These are phyloP conservation scores for Phaonia tiefii DNA, from an alignment of 2,888 invertebrate species.

Conservation along the genomic window DNA sequence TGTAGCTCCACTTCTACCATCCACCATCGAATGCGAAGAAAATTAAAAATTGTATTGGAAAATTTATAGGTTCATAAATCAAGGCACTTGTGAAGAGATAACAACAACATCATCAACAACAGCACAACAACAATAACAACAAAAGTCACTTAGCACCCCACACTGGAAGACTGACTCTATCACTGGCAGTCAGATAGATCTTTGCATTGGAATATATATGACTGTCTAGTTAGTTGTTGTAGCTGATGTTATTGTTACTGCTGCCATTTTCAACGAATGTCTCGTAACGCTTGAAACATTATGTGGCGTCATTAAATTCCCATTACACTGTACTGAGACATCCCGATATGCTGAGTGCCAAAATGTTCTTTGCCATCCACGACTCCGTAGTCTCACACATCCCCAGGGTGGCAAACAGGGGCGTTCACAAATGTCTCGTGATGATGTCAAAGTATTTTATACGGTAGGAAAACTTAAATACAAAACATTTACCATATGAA, in stretches of 20 bases:
- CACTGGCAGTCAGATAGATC: slow-evolving; percentile 53
- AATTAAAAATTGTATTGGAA: slow-evolving; percentile 63
- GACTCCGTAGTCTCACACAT: background rate
- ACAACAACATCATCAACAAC: slow-evolving; percentile 40
- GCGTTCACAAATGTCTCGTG: background rate
- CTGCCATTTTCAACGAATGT: slow-evolving; percentile 45
- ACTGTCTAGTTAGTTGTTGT: slow-evolving; percentile 40
- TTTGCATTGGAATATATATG: slow-evolving; percentile 47
- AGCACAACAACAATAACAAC: slow-evolving; percentile 43
- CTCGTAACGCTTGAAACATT: slow-evolving; percentile 63
- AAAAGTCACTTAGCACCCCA: slow-evolving; percentile 45
- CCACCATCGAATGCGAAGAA: slow-evolving; percentile 52
- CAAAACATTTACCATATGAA: too few relatives aligned
- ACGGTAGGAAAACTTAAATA: too few relatives aligned
- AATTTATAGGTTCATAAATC: slow-evolving; percentile 66
- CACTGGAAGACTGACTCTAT: slow-evolving; percentile 35
- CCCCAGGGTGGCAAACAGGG: slow-evolving; percentile 2
- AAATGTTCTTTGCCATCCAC: slow-evolving; percentile 48
- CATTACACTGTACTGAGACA: slow-evolving; percentile 61
- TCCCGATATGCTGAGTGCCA: slow-evolving; percentile 63
- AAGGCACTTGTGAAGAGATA: slow-evolving; percentile 57
- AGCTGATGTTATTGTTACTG: background rate
- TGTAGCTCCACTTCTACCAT: slow-evolving; percentile 22
- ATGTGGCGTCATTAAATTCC: slow-evolving; percentile 68
- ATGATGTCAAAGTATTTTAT: slow-evolving; percentile 17